Conservation (phyloP, 2,113 vertebrate genomes). For the Mugil cephalus region DNA sequence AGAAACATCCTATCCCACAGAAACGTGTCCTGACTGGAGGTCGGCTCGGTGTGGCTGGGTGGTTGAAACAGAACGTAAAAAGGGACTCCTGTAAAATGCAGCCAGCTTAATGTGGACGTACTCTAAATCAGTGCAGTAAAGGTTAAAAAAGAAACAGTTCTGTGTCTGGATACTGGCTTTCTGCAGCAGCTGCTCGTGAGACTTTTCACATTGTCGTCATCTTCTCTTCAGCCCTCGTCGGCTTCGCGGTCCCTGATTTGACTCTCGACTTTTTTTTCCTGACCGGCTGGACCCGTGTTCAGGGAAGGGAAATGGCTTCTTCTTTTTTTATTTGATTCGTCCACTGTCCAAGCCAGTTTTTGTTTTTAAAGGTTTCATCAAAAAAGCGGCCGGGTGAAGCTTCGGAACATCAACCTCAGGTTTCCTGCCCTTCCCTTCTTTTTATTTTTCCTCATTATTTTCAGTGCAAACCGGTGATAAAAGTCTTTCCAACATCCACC, state of each 20-base stretch:
- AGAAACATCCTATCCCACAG: no score
- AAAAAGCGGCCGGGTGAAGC: constrained; percentile 35
- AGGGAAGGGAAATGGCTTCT: constrained; percentile 1
- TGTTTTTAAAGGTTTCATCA: constrained; percentile 20
- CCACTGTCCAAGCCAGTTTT: background rate
- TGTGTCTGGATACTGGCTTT: constrained; percentile 1
- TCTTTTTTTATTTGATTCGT: background rate
- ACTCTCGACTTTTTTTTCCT: background rate
- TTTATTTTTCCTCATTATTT: constrained; percentile 7
- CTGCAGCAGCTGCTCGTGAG: constrained; percentile 43
- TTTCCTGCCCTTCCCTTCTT: background rate
- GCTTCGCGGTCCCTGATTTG: constrained; percentile 50
- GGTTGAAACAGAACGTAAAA: no score
- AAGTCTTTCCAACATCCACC: constrained; percentile 68
- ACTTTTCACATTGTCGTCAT: constrained; percentile 47
- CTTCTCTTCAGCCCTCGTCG: constrained; percentile 22
- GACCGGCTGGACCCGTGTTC: constrained; percentile 19
- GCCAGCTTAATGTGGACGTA: constrained; percentile 13
- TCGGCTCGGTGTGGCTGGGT: no score
- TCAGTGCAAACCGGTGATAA: constrained; percentile 88
- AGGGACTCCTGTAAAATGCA: no score
- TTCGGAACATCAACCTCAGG: background rate
- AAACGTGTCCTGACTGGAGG: no score
- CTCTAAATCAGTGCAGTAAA: constrained; percentile 41
- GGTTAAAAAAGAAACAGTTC: constrained; percentile 5